A percentile compares a stretch with the other conserved stretches of the same genome.
phyloP scores from a whole-genome alignment of 2,888 invertebrate species.

The Limnephilus rhombicus region DNA sequence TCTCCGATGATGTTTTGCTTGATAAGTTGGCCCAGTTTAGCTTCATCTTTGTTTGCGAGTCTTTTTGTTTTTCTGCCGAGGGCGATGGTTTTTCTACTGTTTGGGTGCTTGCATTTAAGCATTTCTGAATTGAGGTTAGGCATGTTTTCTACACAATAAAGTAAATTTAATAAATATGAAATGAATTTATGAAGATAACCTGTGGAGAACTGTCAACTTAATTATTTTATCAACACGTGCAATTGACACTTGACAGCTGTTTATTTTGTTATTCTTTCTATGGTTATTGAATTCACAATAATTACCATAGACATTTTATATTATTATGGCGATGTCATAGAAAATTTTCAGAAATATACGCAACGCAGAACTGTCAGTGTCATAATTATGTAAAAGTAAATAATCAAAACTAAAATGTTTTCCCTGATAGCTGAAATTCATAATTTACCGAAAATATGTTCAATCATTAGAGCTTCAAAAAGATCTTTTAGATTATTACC shows the following conservation, averaged over 20 bases:
- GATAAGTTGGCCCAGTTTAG: slow-evolving; percentile 81
- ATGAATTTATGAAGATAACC: background rate
- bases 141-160: slow-evolving; percentile 53
- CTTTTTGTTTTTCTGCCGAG: slow-evolving; percentile 84
- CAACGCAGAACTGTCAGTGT: background rate
- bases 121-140: slow-evolving; percentile 73
- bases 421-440: background rate
- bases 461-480: background rate
- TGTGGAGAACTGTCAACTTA: background rate
- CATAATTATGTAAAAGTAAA: slow-evolving; percentile 34
- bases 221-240: background rate
- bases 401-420: slow-evolving; percentile 17
- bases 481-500: slow-evolving; percentile 30
- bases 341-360: too few relatives aligned
- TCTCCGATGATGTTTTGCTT: slow-evolving; percentile 87
- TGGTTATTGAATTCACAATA: background rate
- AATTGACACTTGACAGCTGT: background rate
- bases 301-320: too few relatives aligned
- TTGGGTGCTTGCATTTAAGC: slow-evolving; percentile 87
- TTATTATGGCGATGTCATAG: too few relatives aligned
- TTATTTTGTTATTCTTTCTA: background rate
- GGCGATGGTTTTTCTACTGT: slow-evolving; percentile 88
- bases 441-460: slow-evolving; percentile 15
- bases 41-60: slow-evolving; percentile 79
- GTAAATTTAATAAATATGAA: background rate